Percentiles rank a stretch among this genome's conserved stretches.
phyloP scores from a whole-genome alignment of 2,888 invertebrate genomes.

The Epirrita christyi region DNA sequence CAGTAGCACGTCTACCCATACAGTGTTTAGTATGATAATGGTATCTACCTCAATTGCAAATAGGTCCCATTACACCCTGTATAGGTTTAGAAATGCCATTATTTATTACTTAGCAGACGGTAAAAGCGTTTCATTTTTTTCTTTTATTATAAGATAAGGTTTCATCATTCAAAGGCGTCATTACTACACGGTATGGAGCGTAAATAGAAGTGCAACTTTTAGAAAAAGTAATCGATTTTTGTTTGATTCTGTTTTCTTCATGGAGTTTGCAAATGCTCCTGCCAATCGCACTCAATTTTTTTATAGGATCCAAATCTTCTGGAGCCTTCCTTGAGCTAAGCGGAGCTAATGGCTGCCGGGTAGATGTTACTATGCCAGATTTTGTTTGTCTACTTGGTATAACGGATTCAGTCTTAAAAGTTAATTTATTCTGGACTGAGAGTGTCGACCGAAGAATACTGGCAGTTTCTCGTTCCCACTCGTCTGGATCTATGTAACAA shows the following conservation, averaged over 20 bases:
- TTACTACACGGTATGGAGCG: slow-evolving; percentile 68
- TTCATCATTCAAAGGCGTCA: slow-evolving; percentile 67
- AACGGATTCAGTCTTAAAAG: slow-evolving; percentile 56
- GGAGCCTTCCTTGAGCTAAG: slow-evolving; percentile 52
- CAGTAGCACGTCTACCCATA: too few relatives aligned
- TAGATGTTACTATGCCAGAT: slow-evolving; percentile 58
- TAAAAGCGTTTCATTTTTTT: slow-evolving; percentile 43
- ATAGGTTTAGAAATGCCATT: background rate
- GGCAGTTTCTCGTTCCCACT: slow-evolving; percentile 84
- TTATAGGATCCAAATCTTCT: slow-evolving; percentile 65
- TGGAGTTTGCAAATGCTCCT: slow-evolving; percentile 73
- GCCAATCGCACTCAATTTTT: slow-evolving; percentile 76
- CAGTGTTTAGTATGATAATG: too few relatives aligned
- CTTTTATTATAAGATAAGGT: slow-evolving; percentile 48
- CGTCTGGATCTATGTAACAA: slow-evolving; percentile 79
- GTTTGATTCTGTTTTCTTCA: slow-evolving; percentile 63
- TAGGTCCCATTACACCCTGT: too few relatives aligned
- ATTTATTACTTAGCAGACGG: too few relatives aligned
- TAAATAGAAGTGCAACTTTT: slow-evolving; percentile 75
- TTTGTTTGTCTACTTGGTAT: slow-evolving; percentile 63
- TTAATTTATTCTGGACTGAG: slow-evolving; percentile 74
- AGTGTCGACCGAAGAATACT: slow-evolving; percentile 80
- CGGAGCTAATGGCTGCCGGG: slow-evolving; percentile 55
- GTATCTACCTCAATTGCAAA: slow-evolving; percentile 4
- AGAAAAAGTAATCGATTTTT: slow-evolving; percentile 68